Evolutionary conservation across 2,797 vertebrate species (phyloP), one percentile per base, ranked within the genome.

Genomic region (Alectoris magna): DNA sequence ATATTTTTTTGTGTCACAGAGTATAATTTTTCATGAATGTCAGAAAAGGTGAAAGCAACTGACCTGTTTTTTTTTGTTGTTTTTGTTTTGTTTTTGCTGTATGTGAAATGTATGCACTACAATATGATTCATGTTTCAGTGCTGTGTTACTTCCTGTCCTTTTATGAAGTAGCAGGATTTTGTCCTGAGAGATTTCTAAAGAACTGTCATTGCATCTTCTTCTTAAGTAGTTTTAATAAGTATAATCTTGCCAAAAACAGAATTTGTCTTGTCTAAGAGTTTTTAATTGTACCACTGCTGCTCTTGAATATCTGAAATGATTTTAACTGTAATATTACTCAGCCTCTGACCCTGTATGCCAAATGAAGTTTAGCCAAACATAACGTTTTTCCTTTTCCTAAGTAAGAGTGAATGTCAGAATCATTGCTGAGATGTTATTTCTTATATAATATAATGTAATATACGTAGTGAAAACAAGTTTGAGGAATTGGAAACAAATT

Each of bases 81-180:
- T 34, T 24, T 13, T 17, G 15, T 43, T 72, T 14, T 60, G 24
- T 39, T 39, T 18, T 60, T 55, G 5, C 34, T 43, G 0, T 44
- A 7, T 8, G 5, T 2, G 0, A 36, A 29, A 10, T 14, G 2
- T 51, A 36, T 82, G 43, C 6, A 7, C 4, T 59, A 12, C 11
- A 63, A 10, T 39, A 21, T 10, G 22, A 60, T 76, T 76, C 6
- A 4, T 58, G 5, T 58, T 19, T 21, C 3, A 3, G 9, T 51
- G 8, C 53, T 71, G 24, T 43, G 55, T 60, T 71, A 8, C 66
- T 67, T 93, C 46, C 29, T 64, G 5, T 80, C 26, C 9, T 71
- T 78, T 36, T 68, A 14, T 48, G 24, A 56, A n/a, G 8, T 43
- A 11, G 15, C 64, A 84, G 39, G 41, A 78, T 48, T 81, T 92